A percentile compares a stretch with the other conserved stretches of the same genome.
These are phyloP conservation scores for Drosophila algonquin DNA, from an alignment of 2,888 invertebrate genomes.

Conservation along the genomic window DNA sequence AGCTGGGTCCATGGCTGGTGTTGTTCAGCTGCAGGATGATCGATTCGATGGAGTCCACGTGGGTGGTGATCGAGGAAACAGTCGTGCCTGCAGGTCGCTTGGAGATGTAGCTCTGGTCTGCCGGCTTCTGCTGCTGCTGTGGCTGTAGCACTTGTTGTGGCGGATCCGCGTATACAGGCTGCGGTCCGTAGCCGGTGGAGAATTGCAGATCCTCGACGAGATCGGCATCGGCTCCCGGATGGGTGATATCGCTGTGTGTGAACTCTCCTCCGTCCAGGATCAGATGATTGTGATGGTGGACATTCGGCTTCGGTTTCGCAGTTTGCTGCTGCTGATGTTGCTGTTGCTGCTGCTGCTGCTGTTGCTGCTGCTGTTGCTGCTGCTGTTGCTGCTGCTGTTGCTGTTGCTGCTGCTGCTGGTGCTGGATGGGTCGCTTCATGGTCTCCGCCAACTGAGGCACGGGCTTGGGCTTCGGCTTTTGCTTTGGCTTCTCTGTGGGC, in stretches of 20 bases:
- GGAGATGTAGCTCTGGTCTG: constrained; percentile 85
- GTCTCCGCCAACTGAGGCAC: constrained; percentile 29
- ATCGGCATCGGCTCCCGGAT: constrained; percentile 87
- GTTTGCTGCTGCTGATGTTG: not conserved
- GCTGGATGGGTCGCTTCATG: constrained; percentile 37
- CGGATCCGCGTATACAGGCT: constrained; percentile 80
- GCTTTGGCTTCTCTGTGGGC: constrained; percentile 34
- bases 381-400: constrained; percentile 27
- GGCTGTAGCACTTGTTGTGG: constrained; percentile 82
- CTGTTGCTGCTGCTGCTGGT: not conserved
- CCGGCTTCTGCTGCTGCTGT: constrained; percentile 55
- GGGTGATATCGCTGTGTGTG: constrained; percentile 86
- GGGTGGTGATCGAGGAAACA: constrained; percentile 81
- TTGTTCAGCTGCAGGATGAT: constrained; percentile 88
- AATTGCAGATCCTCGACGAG: constrained; percentile 85
- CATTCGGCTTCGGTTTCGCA: constrained; percentile 37
- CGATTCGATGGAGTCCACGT: constrained; percentile 86
- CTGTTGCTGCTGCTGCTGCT: not conserved
- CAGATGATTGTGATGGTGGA: constrained; percentile 75
- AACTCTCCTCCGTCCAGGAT: constrained; percentile 83
- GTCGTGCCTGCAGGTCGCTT: constrained; percentile 74
- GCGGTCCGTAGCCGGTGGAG: constrained; percentile 85
- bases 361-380: constrained; percentile 9
- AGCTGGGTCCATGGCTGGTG: constrained; percentile 82
- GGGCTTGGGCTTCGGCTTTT: constrained; percentile 38